Base-by-base conservation (phyloP, 2,797 vertebrate species). In the Aeoliscus strigatus region DNA sequence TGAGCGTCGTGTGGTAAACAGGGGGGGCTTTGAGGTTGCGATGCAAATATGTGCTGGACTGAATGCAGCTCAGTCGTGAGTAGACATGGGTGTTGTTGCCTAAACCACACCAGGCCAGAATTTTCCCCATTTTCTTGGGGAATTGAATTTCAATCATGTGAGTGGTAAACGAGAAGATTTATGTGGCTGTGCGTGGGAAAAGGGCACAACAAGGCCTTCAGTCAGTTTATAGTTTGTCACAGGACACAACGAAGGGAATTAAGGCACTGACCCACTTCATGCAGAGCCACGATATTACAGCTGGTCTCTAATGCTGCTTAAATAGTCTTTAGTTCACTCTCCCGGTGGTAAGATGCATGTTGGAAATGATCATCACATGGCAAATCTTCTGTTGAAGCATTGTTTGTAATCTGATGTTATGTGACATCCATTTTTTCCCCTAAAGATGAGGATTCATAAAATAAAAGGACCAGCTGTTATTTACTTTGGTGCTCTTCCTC, bases 81-180 rank as follows among this genome's bases (percentile, higher is more conserved):
- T n/a, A n/a, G n/a, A n/a, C n/a, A n/a, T n/a, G n/a, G 21, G 21
- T 4, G 21, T 23, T 64, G 70, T 70, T 64, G 56, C 70, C 62
- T 61, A 61, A 77, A 60, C 68, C 31, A 43, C 58, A 52, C 40
- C 6, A 18, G 62, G 70, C 66, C 58, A 35, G 40, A 75, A 79
- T 63, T 73, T 70, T 82, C 75, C 69, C 44, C 55, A 39, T 54
- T 82, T 79, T 73, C 60, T n/a, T 9, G 2, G 44, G 60, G 66
- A 79, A 84, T 70, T 80, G 66, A 73, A 82, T 80, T 84, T 76
- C 66, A 74, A 77, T 72, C 46, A 56, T 57, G 68, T 50, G 45
- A 64, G 66, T 45, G 32, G 57, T 66, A 79, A 83, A 86, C 77
- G 72, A 76, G 44, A 55, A 75, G 79, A 85, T 86, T 82, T 85